These are phyloP conservation scores for Gymnothorax javanicus DNA, from an alignment of 2,797 vertebrate species.

Conservation along the genomic window DNA sequence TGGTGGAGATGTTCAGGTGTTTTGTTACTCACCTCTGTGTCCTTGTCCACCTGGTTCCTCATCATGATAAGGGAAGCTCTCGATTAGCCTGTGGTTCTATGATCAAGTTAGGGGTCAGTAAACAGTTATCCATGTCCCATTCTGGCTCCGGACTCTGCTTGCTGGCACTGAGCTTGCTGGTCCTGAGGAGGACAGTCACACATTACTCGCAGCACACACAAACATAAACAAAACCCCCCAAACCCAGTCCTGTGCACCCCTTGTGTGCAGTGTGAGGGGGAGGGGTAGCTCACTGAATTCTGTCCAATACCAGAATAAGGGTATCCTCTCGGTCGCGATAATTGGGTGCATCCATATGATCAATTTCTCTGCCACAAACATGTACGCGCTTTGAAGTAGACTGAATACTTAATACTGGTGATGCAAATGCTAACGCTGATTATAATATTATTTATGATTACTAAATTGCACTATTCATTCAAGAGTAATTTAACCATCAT, in stretches of 20 bases:
- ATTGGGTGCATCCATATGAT: neutral
- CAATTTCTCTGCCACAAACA: neutral
- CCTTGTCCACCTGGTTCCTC: slow-evolving; percentile 82
- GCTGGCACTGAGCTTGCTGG: slow-evolving; percentile 53
- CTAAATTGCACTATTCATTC: neutral
- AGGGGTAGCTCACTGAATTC: neutral
- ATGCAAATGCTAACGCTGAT: neutral
- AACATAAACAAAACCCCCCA: neutral
- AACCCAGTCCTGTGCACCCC: neutral
- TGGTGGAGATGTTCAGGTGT: neutral
- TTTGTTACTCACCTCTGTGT: slow-evolving; percentile 81
- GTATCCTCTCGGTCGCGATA: neutral
- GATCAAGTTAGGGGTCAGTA: slow-evolving; percentile 58
- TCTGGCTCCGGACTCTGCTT: slow-evolving; percentile 65
- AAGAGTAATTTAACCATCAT: neutral
- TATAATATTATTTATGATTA: neutral
- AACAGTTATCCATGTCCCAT: slow-evolving; percentile 67
- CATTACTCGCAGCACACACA: neutral
- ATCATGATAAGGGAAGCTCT: slow-evolving; percentile 82
- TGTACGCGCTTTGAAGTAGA: too few species aligned
- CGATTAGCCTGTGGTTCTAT: slow-evolving; percentile 76
- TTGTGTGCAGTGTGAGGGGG: neutral
- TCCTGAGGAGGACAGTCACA: slow-evolving; percentile 32
- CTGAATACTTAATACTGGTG: neutral
- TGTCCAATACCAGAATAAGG: slow-evolving; percentile 4